Evolutionary conservation across 1,140 invertebrate genomes (phyloP).

Genomic region (Drosophila micromelanica): DNA sequence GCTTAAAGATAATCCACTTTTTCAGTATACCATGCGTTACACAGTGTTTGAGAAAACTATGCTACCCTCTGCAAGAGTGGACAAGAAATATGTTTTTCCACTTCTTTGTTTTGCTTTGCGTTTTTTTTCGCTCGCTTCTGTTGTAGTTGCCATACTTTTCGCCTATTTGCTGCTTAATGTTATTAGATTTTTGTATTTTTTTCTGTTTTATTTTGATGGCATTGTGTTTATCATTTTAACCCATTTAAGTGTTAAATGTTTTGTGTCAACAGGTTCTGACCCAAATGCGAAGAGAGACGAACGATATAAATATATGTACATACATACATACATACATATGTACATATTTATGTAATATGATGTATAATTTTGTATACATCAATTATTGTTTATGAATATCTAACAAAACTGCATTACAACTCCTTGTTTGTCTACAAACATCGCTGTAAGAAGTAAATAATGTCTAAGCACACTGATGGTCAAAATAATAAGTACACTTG

Average conservation of each 20-base stretch:
- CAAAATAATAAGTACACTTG: too few relatives aligned
- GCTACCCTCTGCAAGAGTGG: background rate
- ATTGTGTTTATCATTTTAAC: constrained; percentile 66
- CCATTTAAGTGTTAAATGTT: constrained; percentile 57
- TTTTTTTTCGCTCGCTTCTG: constrained; percentile 12
- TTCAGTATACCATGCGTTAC: too few relatives aligned
- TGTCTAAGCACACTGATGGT: too few relatives aligned
- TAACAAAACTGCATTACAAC: too few relatives aligned
- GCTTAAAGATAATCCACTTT: too few relatives aligned
- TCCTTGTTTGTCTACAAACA: too few relatives aligned
- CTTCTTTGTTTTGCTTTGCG: constrained; percentile 10
- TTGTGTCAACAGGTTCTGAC: constrained; percentile 79
- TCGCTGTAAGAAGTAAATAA: too few relatives aligned
- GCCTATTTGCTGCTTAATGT: constrained; percentile 64
- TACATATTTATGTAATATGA: too few relatives aligned
- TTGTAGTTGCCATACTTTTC: constrained; percentile 51
- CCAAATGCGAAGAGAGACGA: constrained; percentile 54
- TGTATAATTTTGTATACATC: too few relatives aligned
- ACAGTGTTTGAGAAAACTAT: too few relatives aligned
- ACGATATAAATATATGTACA: constrained; percentile 4
- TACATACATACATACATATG: background rate
- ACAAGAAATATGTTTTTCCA: constrained; percentile 10
- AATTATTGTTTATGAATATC: too few relatives aligned
- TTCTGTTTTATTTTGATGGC: constrained; percentile 50
- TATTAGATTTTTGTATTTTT: constrained; percentile 55